phyloP scores from a whole-genome alignment of 2,888 invertebrate genomes.

The Podotricha telesiphe region DNA sequence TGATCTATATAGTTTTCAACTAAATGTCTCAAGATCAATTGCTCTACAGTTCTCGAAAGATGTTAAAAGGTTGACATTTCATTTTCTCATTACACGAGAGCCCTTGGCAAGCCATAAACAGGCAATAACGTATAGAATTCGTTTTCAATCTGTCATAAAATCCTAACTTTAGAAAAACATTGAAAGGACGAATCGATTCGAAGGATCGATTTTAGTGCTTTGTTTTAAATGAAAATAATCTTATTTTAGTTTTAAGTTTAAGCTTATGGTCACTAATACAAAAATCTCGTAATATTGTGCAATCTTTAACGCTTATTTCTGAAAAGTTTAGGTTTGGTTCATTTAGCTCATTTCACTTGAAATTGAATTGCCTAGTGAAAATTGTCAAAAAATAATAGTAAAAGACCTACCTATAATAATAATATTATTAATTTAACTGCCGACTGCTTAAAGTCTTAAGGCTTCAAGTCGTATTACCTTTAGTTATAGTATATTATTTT shows the following conservation, averaged over 20 bases:
- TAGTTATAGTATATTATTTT: too few relatives aligned
- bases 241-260: background rate
- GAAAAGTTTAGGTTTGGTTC: background rate
- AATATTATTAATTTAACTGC: too few relatives aligned
- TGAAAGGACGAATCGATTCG: conserved; percentile 48
- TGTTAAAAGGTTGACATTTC: conserved; percentile 8
- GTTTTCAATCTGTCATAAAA: conserved; percentile 54
- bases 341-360: too few relatives aligned
- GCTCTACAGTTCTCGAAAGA: too few relatives aligned
- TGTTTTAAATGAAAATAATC: conserved; percentile 25
- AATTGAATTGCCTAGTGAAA: too few relatives aligned
- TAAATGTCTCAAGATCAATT: too few relatives aligned
- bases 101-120: conserved; percentile 46
- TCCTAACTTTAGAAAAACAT: conserved; percentile 50
- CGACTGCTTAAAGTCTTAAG: too few relatives aligned
- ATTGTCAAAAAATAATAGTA: too few relatives aligned
- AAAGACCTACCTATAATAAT: too few relatives aligned
- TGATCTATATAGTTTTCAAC: too few relatives aligned
- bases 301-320: background rate
- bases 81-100: conserved; percentile 24
- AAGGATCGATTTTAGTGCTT: conserved; percentile 48
- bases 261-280: background rate
- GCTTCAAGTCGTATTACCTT: too few relatives aligned
- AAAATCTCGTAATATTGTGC: background rate
- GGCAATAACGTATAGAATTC: conserved; percentile 51